Evolutionary conservation across 2,888 invertebrate species (phyloP).

Genomic region (Nematopogon swammerdamellus): DNA sequence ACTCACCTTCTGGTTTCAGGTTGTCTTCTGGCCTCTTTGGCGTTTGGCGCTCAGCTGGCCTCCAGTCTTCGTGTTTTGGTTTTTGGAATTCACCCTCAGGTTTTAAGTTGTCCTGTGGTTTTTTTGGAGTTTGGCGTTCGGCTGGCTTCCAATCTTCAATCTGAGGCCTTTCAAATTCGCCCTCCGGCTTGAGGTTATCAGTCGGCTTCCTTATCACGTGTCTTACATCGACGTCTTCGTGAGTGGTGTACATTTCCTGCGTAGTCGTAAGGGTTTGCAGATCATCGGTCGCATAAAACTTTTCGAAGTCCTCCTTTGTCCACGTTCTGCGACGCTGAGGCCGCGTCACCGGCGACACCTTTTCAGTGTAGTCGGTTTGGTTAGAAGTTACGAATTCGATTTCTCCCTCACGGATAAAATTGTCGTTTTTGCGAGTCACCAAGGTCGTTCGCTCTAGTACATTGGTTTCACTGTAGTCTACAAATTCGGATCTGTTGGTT

Average conservation of each 20-base stretch:
- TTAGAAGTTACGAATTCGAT: slow-evolving; percentile 65
- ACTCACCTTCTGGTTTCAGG: slow-evolving; percentile 57
- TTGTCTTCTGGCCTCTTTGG: slow-evolving; percentile 35
- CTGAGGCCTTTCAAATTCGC: slow-evolving; percentile 40
- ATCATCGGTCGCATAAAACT: slow-evolving; percentile 60
- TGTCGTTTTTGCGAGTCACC: slow-evolving; percentile 59
- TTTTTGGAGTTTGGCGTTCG: slow-evolving; percentile 24
- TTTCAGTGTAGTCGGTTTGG: slow-evolving; percentile 60
- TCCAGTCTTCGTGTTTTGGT: slow-evolving; percentile 26
- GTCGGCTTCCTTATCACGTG: slow-evolving; percentile 33
- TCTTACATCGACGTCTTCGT: slow-evolving; percentile 54
- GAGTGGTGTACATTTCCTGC: slow-evolving; percentile 65
- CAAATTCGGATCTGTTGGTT: slow-evolving; percentile 63
- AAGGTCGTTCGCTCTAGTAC: slow-evolving; percentile 53
- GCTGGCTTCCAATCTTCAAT: slow-evolving; percentile 18
- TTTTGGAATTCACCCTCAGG: slow-evolving; percentile 33
- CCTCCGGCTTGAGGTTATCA: slow-evolving; percentile 54
- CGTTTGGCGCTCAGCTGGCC: slow-evolving; percentile 30
- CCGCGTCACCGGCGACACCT: slow-evolving; percentile 52
- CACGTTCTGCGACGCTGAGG: slow-evolving; percentile 63
- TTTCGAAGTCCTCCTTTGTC: slow-evolving; percentile 71
- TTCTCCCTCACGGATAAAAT: slow-evolving; percentile 65
- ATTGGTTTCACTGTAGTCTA: slow-evolving; percentile 57
- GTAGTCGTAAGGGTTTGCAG: slow-evolving; percentile 59
- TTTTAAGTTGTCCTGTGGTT: slow-evolving; percentile 23